Evolutionary conservation across 2,113 vertebrate species (phyloP).

Genomic region (Zingel zingel): DNA sequence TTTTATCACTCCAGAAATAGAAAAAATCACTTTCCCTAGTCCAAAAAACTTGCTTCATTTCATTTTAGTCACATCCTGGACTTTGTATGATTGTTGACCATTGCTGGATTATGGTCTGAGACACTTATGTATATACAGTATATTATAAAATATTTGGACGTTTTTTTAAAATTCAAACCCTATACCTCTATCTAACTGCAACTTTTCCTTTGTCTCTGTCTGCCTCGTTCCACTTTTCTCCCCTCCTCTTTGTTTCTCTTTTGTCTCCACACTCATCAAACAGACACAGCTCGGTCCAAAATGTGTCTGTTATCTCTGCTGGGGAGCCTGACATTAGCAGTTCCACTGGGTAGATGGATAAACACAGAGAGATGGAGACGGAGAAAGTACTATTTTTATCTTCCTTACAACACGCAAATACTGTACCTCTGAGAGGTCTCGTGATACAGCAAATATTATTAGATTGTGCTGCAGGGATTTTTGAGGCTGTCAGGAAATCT

Average conservation of each 20-base stretch:
- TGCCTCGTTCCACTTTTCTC: not conserved
- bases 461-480: slow-evolving; percentile 44
- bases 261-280: slow-evolving; percentile 1
- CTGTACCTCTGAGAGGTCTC: slow-evolving; percentile 44
- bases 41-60: not conserved
- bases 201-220: not conserved
- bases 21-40: not conserved
- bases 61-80: not conserved
- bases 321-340: slow-evolving; percentile 1
- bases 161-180: not conserved
- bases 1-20: not conserved
- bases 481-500: slow-evolving; percentile 35
- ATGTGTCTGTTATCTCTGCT: slow-evolving; percentile 4
- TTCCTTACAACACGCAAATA: slow-evolving; percentile 47
- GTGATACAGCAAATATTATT: slow-evolving; percentile 68
- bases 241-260: not conserved
- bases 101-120: not conserved
- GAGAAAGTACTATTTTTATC: slow-evolving; percentile 61
- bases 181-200: not conserved
- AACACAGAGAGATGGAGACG: not conserved
- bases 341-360: slow-evolving; percentile 16
- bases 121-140: not conserved
- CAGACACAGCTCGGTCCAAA: not conserved
- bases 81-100: not conserved
- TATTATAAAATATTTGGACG: not conserved